Conservation (phyloP, 2,797 vertebrate genomes). For the Propithecus perrieri region DNA sequence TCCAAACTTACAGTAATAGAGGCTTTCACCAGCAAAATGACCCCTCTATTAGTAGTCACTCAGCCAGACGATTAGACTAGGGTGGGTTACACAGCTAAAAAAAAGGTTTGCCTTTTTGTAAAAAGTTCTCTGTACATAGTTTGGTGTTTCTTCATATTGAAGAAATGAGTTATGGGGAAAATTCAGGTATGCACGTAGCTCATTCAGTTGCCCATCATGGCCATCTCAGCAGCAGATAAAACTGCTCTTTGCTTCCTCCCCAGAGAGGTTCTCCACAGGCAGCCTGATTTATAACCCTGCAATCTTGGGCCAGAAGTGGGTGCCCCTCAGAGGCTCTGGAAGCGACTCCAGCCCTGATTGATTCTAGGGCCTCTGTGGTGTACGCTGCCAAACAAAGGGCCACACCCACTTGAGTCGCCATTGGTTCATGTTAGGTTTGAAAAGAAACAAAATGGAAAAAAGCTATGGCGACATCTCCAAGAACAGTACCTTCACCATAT, state of each 20-base stretch:
- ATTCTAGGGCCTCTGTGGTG: constrained; percentile 59
- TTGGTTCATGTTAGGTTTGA: not conserved
- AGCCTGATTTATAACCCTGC: not conserved
- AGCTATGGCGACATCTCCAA: not conserved
- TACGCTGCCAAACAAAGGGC: constrained; percentile 65
- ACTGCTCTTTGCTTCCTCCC: not conserved
- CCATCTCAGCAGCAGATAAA: constrained; percentile 31
- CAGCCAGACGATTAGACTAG: constrained; percentile 83
- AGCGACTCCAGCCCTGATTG: constrained; percentile 42
- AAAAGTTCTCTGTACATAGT: constrained; percentile 51
- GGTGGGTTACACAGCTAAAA: constrained; percentile 52
- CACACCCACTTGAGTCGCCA: constrained; percentile 61
- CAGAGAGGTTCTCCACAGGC: constrained; percentile 57
- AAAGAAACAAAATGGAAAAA: not conserved
- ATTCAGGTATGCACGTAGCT: not conserved
- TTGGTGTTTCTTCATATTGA: constrained; percentile 59
- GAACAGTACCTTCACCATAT: constrained; percentile 28
- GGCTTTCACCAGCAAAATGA: constrained; percentile 82
- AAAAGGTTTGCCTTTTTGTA: constrained; percentile 53
- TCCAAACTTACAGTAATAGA: constrained; percentile 81
- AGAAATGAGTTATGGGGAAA: constrained; percentile 51
- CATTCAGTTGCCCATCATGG: not conserved
- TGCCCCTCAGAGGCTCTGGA: constrained; percentile 21
- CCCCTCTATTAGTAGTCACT: constrained; percentile 78
- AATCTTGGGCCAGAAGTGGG: constrained; percentile 40